Conservation (phyloP, 37 sponge, comb jelly and placozoan species). For the Geodia barretti region DNA sequence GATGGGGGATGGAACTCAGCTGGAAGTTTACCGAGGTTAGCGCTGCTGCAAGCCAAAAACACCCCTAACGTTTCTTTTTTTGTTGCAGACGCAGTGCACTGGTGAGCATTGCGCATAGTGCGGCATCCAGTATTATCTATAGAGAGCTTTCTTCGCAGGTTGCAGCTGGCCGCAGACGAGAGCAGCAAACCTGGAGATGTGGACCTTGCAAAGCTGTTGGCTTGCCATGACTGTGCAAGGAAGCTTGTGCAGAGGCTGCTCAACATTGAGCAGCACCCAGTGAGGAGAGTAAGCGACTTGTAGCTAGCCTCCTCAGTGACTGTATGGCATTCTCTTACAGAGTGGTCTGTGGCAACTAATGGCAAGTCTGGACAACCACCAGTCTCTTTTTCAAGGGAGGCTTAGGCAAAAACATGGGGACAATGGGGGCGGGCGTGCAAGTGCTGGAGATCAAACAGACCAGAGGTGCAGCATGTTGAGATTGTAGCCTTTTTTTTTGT, state of each 20-base stretch:
- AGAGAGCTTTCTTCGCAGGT: not conserved
- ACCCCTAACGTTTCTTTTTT: not conserved
- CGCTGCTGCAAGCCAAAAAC: not conserved
- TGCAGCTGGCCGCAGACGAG: conserved; percentile 31
- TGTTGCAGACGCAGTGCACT: conserved; percentile 13
- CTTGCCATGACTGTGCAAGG: not conserved
- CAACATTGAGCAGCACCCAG: conserved; percentile 11
- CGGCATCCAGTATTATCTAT: not conserved
- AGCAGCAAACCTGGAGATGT: conserved; percentile 33
- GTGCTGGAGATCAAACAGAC: not conserved
- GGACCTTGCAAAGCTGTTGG: conserved; percentile 17
- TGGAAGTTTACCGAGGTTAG: not conserved
- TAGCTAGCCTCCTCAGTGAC: not conserved
- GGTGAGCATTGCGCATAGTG: not conserved
- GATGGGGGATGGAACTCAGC: not conserved
- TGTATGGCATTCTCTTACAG: not conserved
- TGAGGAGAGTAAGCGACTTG: not conserved
- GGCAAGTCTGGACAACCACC: conserved; percentile 15
- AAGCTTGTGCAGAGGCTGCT: conserved; percentile 4
- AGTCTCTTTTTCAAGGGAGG: not conserved
- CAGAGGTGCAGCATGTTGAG: not conserved
- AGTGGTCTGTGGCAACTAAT: conserved; percentile 29
- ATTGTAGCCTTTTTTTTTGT: not conserved
- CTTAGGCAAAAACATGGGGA: not conserved
- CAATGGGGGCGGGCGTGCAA: not conserved